Evolutionary conservation across 2,113 vertebrate genomes (phyloP).

Genomic region (Formicarius rufipectus): DNA sequence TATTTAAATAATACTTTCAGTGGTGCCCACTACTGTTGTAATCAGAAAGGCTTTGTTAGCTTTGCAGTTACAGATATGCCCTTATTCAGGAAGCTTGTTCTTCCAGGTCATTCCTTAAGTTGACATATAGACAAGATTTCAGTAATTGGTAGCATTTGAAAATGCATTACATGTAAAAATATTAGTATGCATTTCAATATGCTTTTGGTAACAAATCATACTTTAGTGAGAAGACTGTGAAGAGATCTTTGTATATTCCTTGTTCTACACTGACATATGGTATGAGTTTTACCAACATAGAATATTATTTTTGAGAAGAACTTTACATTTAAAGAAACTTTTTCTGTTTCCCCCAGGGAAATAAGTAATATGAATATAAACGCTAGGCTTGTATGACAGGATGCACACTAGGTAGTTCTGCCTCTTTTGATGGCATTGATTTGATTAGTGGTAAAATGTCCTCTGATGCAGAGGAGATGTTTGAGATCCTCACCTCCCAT

Average conservation of each 20-base stretch:
- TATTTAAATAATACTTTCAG: slow-evolving; percentile 28
- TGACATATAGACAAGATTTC: not conserved
- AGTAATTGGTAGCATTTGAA: not conserved
- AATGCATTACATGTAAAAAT: not conserved
- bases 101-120: not conserved
- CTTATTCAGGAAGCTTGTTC: not conserved
- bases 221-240: not conserved
- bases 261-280: not conserved
- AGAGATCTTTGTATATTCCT: not conserved
- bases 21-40: not conserved
- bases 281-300: not conserved
- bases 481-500: not conserved
- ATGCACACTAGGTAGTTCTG: not conserved
- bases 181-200: not conserved
- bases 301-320: not conserved
- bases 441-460: not conserved
- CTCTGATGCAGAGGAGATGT: not conserved
- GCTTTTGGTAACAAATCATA: not conserved
- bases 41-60: not conserved
- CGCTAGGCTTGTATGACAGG: not conserved
- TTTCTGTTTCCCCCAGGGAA: not conserved
- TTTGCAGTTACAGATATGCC: not conserved
- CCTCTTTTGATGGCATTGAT: not conserved
- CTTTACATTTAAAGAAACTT: not conserved
- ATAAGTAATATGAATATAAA: not conserved